Percentiles rank a stretch among this genome's conserved stretches.
phyloP scores from a whole-genome alignment of 2,113 vertebrate genomes.

The Thamnophis sirtalis region DNA sequence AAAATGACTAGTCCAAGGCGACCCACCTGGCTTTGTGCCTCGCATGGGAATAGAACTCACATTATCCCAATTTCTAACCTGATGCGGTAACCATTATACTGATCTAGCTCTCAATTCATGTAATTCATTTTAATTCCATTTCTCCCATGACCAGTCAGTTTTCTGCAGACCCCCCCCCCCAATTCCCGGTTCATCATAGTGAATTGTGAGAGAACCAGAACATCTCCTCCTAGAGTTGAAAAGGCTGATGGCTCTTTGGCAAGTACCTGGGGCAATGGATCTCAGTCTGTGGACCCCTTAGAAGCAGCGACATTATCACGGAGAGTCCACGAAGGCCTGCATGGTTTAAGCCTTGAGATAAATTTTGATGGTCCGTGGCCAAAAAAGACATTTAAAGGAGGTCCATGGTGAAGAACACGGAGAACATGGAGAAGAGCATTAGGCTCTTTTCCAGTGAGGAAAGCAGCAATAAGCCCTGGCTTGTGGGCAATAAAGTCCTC shows the following conservation, averaged over 20 bases:
- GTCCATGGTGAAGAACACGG: background rate
- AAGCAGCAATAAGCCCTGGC: too few relatives aligned
- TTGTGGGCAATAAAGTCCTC: too few relatives aligned
- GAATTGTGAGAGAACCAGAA: background rate
- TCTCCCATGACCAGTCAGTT: background rate
- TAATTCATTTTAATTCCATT: background rate
- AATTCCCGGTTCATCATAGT: background rate
- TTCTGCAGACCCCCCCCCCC: background rate
- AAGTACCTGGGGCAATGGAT: background rate
- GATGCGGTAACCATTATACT: background rate
- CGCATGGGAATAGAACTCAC: background rate
- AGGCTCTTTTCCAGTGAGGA: too few relatives aligned
- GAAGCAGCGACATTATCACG: background rate
- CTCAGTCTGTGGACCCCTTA: background rate
- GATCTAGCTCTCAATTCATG: background rate
- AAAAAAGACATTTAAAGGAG: background rate
- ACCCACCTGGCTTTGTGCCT: background rate
- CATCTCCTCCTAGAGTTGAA: conserved; percentile 11
- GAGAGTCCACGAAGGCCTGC: background rate
- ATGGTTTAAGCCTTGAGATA: background rate
- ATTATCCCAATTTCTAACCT: background rate
- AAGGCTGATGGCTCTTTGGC: conserved; percentile 3
- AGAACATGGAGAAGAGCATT: too few relatives aligned
- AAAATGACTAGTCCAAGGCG: background rate
- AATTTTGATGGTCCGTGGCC: background rate